Evolutionary conservation across 2,113 vertebrate species (phyloP), one percentile per base, ranked within the genome.

Genomic region (Pseudopodoces humilis): DNA sequence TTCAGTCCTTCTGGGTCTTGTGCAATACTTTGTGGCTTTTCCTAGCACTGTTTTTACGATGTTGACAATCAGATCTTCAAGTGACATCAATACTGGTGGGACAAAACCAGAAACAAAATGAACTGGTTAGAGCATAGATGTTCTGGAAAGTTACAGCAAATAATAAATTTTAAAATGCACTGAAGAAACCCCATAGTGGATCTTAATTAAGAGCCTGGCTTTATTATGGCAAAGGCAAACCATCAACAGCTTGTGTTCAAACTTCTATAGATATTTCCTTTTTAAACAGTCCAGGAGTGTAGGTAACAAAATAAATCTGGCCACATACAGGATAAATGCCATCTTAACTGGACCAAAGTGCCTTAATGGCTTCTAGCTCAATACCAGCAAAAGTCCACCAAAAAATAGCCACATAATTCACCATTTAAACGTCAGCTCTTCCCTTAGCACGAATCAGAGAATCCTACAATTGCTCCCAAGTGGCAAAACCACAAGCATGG

Each of bases 401-500:
- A 94, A 88, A 90, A 83, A 17, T n/a, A 71, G 13, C 56, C 93
- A 75, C 83, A 92, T 81, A 86, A 90, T 94, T 96, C 90, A 83
- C 46, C 68, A 52, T 81, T 55, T 30, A 44, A 80, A 93, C 27
- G 0, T 63, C 69, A 90, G 52, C 53, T 84, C 69, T 75, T 82
- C 91, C 88, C 67, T 77, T 16, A 24, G 68, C 67, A 20, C 64
- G 30, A 90, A 94, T 17, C 90, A 35, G 60, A 89, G 55, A 14
- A 77, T 59, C 79, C 82, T 20, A 0, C 33, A 75, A 96, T 64
- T 78, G 91, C 80, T 93, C 96, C 91, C 94, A 68, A 96, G 95
- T 35, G 95, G 83, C 88, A 74, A 94, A 97, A 62, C 95, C 96
- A 90, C 96, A 94, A 80, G 87, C 83, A 86, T 88, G 83, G 90